These are phyloP conservation scores for Babylonia areolata DNA, from an alignment of 1,140 invertebrate genomes.

Conservation along the genomic window DNA sequence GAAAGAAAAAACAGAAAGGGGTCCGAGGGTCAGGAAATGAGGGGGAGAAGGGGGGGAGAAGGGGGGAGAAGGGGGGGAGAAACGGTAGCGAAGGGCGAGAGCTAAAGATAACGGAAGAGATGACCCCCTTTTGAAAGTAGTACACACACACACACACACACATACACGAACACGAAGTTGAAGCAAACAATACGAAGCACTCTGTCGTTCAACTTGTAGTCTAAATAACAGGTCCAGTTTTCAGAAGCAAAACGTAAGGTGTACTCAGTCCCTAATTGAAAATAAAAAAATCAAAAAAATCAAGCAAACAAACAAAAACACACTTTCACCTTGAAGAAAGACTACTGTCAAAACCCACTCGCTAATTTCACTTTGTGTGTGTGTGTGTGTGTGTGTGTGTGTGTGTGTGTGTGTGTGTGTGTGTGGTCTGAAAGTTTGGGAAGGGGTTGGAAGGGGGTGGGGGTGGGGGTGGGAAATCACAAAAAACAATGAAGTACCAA, in stretches of 20 bases:
- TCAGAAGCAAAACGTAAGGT: too few relatives aligned
- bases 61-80: neutral
- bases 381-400: neutral
- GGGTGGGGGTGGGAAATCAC: neutral
- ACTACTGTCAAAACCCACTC: too few relatives aligned
- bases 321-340: too few relatives aligned
- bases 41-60: neutral
- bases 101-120: neutral
- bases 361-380: neutral
- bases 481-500: neutral
- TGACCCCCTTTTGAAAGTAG: too few relatives aligned
- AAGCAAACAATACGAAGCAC: too few relatives aligned
- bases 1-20: neutral
- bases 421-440: neutral
- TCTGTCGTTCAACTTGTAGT: too few relatives aligned
- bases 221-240: too few relatives aligned
- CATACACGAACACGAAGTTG: too few relatives aligned
- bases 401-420: slow-evolving; percentile 4
- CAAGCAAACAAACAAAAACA: too few relatives aligned
- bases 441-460: neutral
- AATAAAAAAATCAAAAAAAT: too few relatives aligned
- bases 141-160: too few relatives aligned
- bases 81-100: neutral
- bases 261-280: too few relatives aligned
- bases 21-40: neutral